Conservation (phyloP, 2,113 vertebrate genomes). For the Calidris pygmaea region DNA sequence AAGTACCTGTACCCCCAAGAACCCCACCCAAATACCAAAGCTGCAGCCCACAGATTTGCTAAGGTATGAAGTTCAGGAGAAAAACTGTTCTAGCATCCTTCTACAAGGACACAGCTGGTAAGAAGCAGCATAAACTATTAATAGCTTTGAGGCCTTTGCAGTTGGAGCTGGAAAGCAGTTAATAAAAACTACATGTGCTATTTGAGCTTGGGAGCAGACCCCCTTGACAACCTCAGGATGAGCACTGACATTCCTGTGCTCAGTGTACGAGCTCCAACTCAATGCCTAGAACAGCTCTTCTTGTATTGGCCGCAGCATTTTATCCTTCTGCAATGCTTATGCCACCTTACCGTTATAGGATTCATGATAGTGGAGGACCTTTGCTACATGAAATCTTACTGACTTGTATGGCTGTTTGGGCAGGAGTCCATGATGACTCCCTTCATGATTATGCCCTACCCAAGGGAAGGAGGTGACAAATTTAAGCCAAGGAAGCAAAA, state of each 20-base stretch:
- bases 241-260: not conserved
- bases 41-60: not conserved
- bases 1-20: not conserved
- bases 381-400: not conserved
- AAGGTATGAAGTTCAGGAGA: not conserved
- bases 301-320: not conserved
- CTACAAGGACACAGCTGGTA: not conserved
- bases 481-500: not conserved
- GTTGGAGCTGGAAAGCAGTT: not conserved
- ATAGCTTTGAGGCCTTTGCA: not conserved
- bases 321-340: not conserved
- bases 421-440: not conserved
- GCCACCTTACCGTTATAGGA: not conserved
- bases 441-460: not conserved
- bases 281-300: not conserved
- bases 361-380: fast-evolving
- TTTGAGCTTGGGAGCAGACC: not conserved
- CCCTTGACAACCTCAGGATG: not conserved
- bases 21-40: not conserved
- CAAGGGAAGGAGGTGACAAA: not conserved
- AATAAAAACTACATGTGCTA: not conserved
- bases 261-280: not conserved
- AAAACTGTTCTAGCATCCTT: not conserved
- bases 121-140: not conserved
- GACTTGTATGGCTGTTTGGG: not conserved